Base-by-base conservation (phyloP, 2,797 vertebrate genomes). In the Sphenodon punctatus region DNA sequence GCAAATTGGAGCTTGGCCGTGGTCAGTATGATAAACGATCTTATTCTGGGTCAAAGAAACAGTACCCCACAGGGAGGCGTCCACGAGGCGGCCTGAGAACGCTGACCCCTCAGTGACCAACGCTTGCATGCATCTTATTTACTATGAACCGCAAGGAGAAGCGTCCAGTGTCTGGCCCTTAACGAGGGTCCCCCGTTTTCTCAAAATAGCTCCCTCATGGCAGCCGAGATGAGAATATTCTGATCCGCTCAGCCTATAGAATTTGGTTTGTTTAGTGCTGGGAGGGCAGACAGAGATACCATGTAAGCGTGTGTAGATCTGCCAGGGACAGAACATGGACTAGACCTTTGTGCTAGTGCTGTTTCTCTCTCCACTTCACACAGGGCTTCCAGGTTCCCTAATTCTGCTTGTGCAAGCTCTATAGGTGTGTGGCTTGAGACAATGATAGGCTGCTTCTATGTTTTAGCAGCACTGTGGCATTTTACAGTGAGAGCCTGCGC, bases 1-100 rank as follows among this genome's bases (percentile, higher is more conserved):
- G 94, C 93, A 93, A 91, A 95, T 91, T 94, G 92, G 88, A 95
- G 94, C 90, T 90, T 84, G 92, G 87, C 91, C 82, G 64, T 88
- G 94, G 93, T 93, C 94, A 94, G 89, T 93, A 88, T 96, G 96
- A 96, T 96, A 95, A 96, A 97, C 94, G 95, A 96, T 94, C 90
- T 88, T 88, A 89, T 89, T 91, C 93, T 76, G 67, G 91, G 94
- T 93, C 94, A 90, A 89, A 92, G 92, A 88, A 90, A 84, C 80
- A 82, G 76, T 88, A 63, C 77, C 90, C 89, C 90, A 75, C 76
- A 53, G 88, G 89, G 86, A 85, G 88, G 78, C 49, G 77, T 87
- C 87, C 69, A 9, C 83, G 66, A 76, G 86, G 75, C 80, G 42
- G 90, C 88, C 91, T 74, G 10, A 74, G 75, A 87, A 65, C 75